Evolutionary conservation across 2,888 invertebrate species (phyloP), one percentile per base, ranked within the genome.

Genomic region (Cremastinae sp.): DNA sequence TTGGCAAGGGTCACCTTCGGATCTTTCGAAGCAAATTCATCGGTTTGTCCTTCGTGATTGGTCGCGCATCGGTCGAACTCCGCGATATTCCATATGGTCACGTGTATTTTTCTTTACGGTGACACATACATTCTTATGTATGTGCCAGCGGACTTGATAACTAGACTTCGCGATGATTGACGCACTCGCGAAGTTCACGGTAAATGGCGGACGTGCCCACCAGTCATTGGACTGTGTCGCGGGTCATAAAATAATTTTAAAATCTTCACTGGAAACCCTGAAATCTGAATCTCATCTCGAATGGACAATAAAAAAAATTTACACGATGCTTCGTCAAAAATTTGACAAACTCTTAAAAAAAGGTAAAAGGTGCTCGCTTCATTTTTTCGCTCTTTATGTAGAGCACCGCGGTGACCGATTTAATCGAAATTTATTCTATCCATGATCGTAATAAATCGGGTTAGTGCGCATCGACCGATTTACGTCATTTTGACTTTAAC

Each of bases 1-100:
- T 58, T 58, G 49, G 56, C 66, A 58, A 66, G 71, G 71, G 66
- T 75, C 68, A 75, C 75, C 75, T 75, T 68, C 62, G 72, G 16
- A 28, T 45, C 62, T 59, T 72, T 62, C 51, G 37, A 49, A 62
- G 71, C 37, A 62, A 75, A 75, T 75, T 75, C 72, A 75, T 72
- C 22, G 62, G 51, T 66, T 75, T 68, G 66, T 58, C 75, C 72
- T 72, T 68, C 66, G 58, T 51, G 68, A 59, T 72, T 75, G 68
- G 45, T 56, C 66, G 66, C 62, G 51, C 66, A 66, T 62, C 61
- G 66, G 49, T 61, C 71, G 61, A 41, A 62, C 66, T 56, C 37
- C 68, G 43, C 45, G 28, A 56, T 55, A 65, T 65, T 65, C 53
- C 39, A 69, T 58, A 41, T 43, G n/a, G 18, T 49, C 18, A 37